These are phyloP conservation scores for Phalera bucephala DNA, from an alignment of 2,888 invertebrate species.

Conservation along the genomic window DNA sequence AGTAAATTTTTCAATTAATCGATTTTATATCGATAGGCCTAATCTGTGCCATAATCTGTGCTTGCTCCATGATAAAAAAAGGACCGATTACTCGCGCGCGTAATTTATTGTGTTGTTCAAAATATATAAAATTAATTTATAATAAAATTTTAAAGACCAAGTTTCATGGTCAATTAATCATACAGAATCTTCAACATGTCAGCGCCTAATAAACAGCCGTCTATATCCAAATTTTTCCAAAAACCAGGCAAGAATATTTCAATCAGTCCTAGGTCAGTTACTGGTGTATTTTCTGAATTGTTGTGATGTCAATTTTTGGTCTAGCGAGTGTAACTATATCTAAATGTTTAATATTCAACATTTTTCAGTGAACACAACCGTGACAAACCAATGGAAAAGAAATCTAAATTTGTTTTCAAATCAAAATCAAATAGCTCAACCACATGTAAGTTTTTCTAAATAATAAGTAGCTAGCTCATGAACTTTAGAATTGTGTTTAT, in stretches of 20 bases:
- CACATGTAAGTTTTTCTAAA: slow-evolving; percentile 44
- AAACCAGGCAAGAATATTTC: slow-evolving; percentile 38
- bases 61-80: background rate
- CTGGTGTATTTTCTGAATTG: background rate
- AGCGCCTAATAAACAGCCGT: slow-evolving; percentile 42
- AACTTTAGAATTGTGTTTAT: no score
- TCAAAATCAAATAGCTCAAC: slow-evolving; percentile 43
- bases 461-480: no score
- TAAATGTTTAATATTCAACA: no score
- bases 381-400: slow-evolving; percentile 46
- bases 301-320: background rate
- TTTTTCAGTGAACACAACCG: slow-evolving; percentile 38
- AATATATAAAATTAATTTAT: background rate
- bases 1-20: no score
- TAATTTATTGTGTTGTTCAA: background rate
- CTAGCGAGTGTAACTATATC: background rate
- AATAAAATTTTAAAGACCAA: no score
- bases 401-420: slow-evolving; percentile 63
- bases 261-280: slow-evolving; percentile 34
- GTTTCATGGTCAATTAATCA: no score
- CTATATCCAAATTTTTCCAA: slow-evolving; percentile 53
- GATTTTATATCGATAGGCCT: no score
- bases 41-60: background rate
- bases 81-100: no score
- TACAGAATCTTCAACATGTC: slow-evolving; percentile 18